These are phyloP conservation scores for Petrocephalus microphthalmus DNA, from an alignment of 2,113 vertebrate species.

Conservation along the genomic window DNA sequence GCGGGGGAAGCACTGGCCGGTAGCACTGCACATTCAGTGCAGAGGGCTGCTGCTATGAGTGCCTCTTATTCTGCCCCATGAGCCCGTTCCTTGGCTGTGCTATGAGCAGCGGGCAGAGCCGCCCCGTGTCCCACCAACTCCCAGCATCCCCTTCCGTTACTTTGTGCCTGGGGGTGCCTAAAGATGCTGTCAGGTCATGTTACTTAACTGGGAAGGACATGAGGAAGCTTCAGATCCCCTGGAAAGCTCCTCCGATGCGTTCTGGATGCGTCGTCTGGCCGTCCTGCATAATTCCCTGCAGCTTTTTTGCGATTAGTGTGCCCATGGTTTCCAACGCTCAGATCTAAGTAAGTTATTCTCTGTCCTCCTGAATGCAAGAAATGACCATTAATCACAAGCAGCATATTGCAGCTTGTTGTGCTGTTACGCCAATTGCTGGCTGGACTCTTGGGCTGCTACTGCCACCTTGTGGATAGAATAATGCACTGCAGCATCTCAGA, in stretches of 20 bases:
- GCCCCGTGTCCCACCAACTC: constrained; percentile 11
- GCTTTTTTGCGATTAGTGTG: neutral
- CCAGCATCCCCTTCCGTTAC: neutral
- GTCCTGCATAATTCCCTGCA: neutral
- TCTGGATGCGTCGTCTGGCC: neutral
- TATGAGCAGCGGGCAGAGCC: constrained; percentile 7
- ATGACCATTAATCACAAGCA: constrained; percentile 61
- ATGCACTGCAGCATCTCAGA: neutral
- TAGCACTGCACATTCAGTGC: constrained; percentile 51
- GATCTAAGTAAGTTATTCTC: constrained; percentile 56
- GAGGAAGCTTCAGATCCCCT: neutral
- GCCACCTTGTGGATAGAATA: neutral
- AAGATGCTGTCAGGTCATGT: neutral
- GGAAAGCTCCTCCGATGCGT: neutral
- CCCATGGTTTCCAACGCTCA: neutral
- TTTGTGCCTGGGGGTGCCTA: neutral
- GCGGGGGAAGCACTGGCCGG: constrained; percentile 54
- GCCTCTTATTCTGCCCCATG: constrained; percentile 13
- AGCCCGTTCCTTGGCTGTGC: neutral
- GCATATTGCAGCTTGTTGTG: constrained; percentile 8
- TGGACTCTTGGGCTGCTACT: neutral
- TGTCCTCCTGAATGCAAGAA: constrained; percentile 59
- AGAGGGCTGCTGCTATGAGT: constrained; percentile 52
- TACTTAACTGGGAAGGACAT: neutral
- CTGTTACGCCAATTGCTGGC: neutral